Evolutionary conservation across 2,797 vertebrate genomes (phyloP), one percentile per base, ranked within the genome.

Genomic region (Zenarchopterus dispar): DNA sequence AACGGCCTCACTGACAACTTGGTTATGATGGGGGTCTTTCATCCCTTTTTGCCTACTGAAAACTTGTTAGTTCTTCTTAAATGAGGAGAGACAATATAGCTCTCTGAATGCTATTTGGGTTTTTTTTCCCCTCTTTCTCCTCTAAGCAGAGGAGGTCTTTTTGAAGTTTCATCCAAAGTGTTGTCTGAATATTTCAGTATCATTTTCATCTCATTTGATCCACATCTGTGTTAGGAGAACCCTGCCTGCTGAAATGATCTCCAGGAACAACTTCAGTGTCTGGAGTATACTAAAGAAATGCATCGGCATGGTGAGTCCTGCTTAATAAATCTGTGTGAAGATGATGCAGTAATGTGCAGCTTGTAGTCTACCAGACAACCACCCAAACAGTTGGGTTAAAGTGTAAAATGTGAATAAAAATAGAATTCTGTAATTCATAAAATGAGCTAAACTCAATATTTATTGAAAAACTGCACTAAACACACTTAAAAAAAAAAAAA

Each of bases 261-360:
- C 94, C 84, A 95, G 96, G 78, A 96, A 93, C 63, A 93, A 98
- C 81, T 98, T 97, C 91, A 99, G 97, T 50, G 90, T 99, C 56
- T 99, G 97, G 96, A 96, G 92, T 47, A 96, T 99, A 69, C 89
- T 99, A 70, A 98, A 96, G 87, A 99, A 98, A 81, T 99, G 97
- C 87, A 97, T 99, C 22, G 97, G 97, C 85, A 93, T 99, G 96
- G 97, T 99, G 87, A 95, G 96, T 65, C 26, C 48, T 17, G 1
- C 39, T 13, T 8, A 1, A 39, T 10, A 19, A 24, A 41, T 33
- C 3, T 2, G 16, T 53, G 5, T 36, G 9, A 13, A 36, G 15
- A 39, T 13, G 13, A 39, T 8, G 36, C 36, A 5, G 13, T 4
- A 15, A 10, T 39, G 31, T 13, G 4, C 11, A 22, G 7, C 11